These are phyloP conservation scores for Ditylenchus dipsaci DNA, from an alignment of 1,140 invertebrate genomes.

Conservation along the genomic window DNA sequence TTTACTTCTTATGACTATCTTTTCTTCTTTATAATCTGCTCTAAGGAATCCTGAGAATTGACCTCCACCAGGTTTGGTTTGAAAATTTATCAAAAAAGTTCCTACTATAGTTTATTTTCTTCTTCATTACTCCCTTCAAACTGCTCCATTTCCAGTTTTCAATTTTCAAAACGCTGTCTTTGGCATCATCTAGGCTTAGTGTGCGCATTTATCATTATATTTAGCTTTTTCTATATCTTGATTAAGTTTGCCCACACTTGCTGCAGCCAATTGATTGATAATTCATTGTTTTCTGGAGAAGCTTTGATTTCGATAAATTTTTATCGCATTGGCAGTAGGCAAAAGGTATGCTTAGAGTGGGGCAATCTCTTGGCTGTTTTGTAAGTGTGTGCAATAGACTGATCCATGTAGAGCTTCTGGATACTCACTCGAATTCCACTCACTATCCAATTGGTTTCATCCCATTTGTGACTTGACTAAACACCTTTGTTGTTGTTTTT, in stretches of 20 bases:
- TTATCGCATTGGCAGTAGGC: neutral
- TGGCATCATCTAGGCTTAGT: neutral
- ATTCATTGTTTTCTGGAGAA: neutral
- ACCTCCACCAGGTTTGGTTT: neutral
- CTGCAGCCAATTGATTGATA: neutral
- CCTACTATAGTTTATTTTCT: neutral
- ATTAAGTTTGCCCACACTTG: neutral
- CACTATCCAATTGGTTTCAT: neutral
- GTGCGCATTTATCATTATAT: neutral
- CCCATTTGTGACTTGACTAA: too few relatives aligned
- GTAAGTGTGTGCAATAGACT: neutral
- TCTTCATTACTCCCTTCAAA: neutral
- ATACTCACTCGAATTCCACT: too few relatives aligned
- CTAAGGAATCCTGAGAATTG: neutral
- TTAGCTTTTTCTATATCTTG: neutral
- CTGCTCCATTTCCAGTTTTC: neutral
- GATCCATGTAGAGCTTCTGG: too few relatives aligned
- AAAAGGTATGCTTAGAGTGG: neutral
- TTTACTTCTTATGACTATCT: too few relatives aligned
- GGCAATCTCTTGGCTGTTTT: neutral
- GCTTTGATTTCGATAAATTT: neutral
- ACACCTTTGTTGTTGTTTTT: too few relatives aligned
- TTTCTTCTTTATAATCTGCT: neutral
- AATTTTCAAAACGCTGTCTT: too few relatives aligned
- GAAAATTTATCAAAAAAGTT: neutral